Conservation (phyloP, 2,113 vertebrate species). For the Triplophysa siluroides region DNA sequence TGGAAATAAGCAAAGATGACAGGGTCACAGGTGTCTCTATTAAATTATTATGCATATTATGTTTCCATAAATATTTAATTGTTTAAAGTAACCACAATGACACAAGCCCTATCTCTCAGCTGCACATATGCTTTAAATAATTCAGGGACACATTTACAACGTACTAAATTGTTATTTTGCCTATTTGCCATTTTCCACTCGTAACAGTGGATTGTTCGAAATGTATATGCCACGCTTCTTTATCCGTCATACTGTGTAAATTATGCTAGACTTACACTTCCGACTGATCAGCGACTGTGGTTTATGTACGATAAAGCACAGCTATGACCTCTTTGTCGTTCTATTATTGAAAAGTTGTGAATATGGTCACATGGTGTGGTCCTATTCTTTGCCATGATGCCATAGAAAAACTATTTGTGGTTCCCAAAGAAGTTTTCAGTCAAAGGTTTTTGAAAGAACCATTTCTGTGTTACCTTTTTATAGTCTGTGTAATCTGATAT, state of each 20-base stretch:
- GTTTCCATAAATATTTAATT: conserved; percentile 2
- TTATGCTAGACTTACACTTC: neutral
- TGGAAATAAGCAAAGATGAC: neutral
- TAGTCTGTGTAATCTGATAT: too few relatives aligned
- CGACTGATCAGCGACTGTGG: too few relatives aligned
- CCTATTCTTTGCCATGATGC: too few relatives aligned
- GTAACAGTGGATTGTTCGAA: neutral
- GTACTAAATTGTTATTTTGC: neutral
- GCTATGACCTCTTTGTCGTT: too few relatives aligned
- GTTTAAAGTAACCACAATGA: neutral
- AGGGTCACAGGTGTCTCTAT: neutral
- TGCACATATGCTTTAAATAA: conserved; percentile 26
- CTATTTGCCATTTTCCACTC: neutral
- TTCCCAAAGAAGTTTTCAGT: too few relatives aligned
- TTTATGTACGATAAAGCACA: too few relatives aligned
- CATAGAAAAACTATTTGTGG: too few relatives aligned
- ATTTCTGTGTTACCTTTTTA: too few relatives aligned
- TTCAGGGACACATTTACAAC: neutral
- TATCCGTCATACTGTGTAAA: neutral
- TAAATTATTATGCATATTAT: neutral
- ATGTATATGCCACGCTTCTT: neutral
- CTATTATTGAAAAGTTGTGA: too few relatives aligned
- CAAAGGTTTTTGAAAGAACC: too few relatives aligned
- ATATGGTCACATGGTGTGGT: too few relatives aligned
- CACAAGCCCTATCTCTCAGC: neutral